Percentiles rank a stretch among this genome's conserved stretches.
phyloP scores from a whole-genome alignment of 2,113 vertebrate species.

The Onychostoma macrolepis region DNA sequence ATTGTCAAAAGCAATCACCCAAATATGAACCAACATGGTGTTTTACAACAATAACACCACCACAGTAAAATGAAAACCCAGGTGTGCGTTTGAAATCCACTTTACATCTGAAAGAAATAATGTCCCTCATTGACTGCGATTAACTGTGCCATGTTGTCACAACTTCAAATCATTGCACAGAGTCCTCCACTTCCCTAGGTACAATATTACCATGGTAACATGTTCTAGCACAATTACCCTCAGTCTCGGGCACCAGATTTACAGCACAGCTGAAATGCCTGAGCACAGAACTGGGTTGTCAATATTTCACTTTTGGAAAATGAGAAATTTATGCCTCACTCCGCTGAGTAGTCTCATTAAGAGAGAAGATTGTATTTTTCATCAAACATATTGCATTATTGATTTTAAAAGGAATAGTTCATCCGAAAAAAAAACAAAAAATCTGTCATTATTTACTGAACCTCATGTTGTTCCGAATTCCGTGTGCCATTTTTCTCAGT shows the following conservation, averaged over 20 bases:
- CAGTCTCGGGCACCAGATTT: conserved; percentile 2
- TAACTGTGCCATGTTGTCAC: conserved; percentile 33
- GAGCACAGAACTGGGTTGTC: conserved; percentile 4
- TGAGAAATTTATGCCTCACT: not conserved
- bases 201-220: conserved; percentile 53
- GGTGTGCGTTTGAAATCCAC: conserved; percentile 24
- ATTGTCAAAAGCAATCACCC: not conserved
- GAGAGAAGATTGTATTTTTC: conserved; percentile 8
- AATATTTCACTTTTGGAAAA: conserved; percentile 13
- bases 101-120: conserved; percentile 18
- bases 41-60: not conserved
- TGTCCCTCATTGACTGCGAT: conserved; percentile 18
- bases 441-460: not conserved
- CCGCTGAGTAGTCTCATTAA: not conserved
- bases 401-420: conserved; percentile 1
- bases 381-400: conserved; percentile 27
- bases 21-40: not conserved
- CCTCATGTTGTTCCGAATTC: not conserved
- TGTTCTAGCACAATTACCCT: conserved; percentile 40
- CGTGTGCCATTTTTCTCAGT: not conserved
- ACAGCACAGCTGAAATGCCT: conserved; percentile 7
- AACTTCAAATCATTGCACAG: conserved; percentile 21
- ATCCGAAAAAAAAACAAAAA: not conserved
- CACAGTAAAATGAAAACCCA: not conserved
- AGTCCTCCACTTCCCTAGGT: conserved; percentile 15